phyloP scores from a whole-genome alignment of 2,888 invertebrate species.

The Andrena fulva region DNA sequence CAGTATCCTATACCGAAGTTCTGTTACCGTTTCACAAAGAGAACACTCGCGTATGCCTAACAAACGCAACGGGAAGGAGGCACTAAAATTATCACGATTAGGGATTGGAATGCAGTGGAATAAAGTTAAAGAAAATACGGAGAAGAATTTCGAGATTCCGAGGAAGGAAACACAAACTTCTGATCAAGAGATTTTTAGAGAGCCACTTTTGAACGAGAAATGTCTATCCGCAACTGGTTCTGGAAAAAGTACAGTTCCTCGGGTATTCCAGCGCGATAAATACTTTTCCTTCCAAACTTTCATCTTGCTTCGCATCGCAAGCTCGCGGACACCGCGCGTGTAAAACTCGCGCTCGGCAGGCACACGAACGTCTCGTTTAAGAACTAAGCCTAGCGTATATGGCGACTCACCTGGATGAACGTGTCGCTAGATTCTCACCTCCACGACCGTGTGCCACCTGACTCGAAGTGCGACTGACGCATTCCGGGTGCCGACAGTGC shows the following conservation, averaged over 20 bases:
- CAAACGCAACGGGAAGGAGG: too few relatives aligned
- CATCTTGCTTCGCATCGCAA: constrained; percentile 1
- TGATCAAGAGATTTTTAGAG: too few relatives aligned
- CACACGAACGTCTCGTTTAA: constrained; percentile 4
- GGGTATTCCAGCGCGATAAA: constrained; percentile 51
- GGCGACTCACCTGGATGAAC: constrained; percentile 61
- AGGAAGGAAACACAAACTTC: too few relatives aligned
- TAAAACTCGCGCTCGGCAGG: constrained; percentile 15
- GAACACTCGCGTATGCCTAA: too few relatives aligned
- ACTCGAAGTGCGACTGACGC: constrained; percentile 80
- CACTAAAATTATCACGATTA: too few relatives aligned
- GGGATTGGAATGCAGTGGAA: too few relatives aligned
- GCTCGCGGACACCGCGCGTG: background rate
- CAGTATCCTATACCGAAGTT: too few relatives aligned
- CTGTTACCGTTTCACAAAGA: too few relatives aligned
- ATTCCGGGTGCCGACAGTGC: constrained; percentile 76
- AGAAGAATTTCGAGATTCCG: too few relatives aligned
- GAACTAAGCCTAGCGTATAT: constrained; percentile 21
- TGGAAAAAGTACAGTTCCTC: background rate
- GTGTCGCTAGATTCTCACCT: constrained; percentile 52
- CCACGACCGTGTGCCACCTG: constrained; percentile 56
- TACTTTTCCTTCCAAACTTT: background rate
- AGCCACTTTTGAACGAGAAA: too few relatives aligned
- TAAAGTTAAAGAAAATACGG: too few relatives aligned
- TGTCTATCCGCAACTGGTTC: too few relatives aligned